Evolutionary conservation across 2,888 invertebrate species (phyloP).

Genomic region (Phaonia tiefii): DNA sequence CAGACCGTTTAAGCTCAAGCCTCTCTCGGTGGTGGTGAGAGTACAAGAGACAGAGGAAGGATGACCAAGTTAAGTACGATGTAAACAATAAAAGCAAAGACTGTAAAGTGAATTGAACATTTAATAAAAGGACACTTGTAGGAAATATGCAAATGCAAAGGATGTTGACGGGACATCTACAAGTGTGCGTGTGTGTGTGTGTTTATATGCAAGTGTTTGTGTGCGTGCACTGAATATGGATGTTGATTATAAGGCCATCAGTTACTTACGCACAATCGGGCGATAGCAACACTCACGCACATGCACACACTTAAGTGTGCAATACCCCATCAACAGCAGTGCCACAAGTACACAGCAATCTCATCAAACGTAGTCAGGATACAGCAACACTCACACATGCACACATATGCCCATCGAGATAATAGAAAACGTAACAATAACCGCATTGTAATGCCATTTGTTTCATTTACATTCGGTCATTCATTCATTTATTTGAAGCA

Average conservation of each 20-base stretch:
- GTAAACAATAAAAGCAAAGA: constrained; percentile 29
- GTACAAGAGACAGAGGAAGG: neutral
- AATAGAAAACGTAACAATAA: constrained; percentile 49
- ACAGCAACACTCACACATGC: neutral
- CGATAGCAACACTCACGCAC: constrained; percentile 31
- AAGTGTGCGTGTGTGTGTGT: constrained; percentile 10
- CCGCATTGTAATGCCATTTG: constrained; percentile 51
- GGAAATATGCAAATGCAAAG: constrained; percentile 18
- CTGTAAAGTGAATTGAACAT: constrained; percentile 16
- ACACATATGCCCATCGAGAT: constrained; percentile 14
- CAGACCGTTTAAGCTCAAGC: constrained; percentile 50
- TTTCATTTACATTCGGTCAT: constrained; percentile 51
- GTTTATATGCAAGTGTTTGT: constrained; percentile 4
- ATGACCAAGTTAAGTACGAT: constrained; percentile 18
- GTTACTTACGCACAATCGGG: constrained; percentile 49
- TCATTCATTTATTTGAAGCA: constrained; percentile 44
- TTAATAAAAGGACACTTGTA: constrained; percentile 49
- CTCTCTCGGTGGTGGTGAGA: constrained; percentile 13
- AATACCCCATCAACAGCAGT: neutral
- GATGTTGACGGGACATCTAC: neutral
- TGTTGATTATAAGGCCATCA: constrained; percentile 31
- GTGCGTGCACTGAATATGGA: neutral
- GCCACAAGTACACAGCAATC: constrained; percentile 4
- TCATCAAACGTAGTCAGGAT: constrained; percentile 27
- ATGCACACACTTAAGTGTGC: neutral